Base-by-base conservation (phyloP, 1,140 invertebrate genomes). In the Cotesia typhae region DNA sequence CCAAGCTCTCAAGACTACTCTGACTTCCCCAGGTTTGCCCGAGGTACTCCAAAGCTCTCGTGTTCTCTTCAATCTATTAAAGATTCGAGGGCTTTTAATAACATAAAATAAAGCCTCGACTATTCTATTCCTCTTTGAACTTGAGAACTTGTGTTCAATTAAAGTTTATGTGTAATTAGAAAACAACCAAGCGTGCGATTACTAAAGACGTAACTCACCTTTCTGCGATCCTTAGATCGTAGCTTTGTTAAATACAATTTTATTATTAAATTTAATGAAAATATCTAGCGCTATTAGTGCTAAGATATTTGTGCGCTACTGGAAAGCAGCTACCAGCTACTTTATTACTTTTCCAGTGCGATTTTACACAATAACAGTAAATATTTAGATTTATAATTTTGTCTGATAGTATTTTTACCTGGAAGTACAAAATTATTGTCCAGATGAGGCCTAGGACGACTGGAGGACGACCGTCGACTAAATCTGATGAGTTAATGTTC, bases 351-450 rank as follows among this genome's bases (percentile, higher is more conserved):
- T 67, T 41, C 51, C 51, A 66, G 28, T 66, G 55, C 70, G 47
- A 65, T 71, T 67, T 47, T 2, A 47, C 5, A 10, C 41, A 10
- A 47, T 47, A 9, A 47, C 41, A 17, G 20, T 53, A 67, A 67
- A 61, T 60, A 70, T 71, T 60, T 67, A 65, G 37, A 65, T 72
- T 28, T 28, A 28, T 28, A 28, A 28, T 28, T 28, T 2, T 28
- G 28, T 2, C 1, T 28, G 28, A 72, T 63, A 67, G 55, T 35
- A 64, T 60, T 14, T 70, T 73, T 90, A 99, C 97, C 93, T 99
- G 98, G 94, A 99, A 99, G 88, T 99, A 98, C 59, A 99, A 90
- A 87, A 99, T 99, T 83, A 99, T 98, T 78, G 97, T 99, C 98
- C 98, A 99, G 80, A 99, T 97, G 28, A 99, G 91, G 70, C 98